Evolutionary conservation across 2,113 vertebrate species (phyloP), one percentile per base, ranked within the genome.

Genomic region (Lepisosteus osseus): DNA sequence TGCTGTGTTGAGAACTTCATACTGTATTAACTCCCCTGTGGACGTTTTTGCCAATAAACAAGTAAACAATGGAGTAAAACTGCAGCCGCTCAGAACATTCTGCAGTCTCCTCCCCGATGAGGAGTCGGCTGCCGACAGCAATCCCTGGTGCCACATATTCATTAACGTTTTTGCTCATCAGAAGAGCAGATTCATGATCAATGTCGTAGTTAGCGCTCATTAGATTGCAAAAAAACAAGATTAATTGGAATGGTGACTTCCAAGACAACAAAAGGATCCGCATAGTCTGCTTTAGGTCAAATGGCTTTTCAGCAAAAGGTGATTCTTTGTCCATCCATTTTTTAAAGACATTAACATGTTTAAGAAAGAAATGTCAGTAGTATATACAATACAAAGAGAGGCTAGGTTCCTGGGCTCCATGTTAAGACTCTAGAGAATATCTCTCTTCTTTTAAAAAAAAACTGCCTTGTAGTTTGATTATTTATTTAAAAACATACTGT

Each of bases 171-270:
- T 59, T 59, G 56, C 12, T 3, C 7, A 12, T 62, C 17, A 54
- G 59, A 54, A 71, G 54, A 63, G 42, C 47, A 63, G 67, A 67
- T 67, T 56, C 41, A 15, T 41, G 40, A 71, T 69, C 42, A 14
- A 42, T 29, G 41, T 7, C 14, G 47, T 9, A 55, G 65, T 51
- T 73, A 63, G 61, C 56, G 71, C 70, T 74, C 47, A 56, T 68
- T 75, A 68, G n/a, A 13, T 54, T 40, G 61, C 44, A 68, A 9
- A 51, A 72, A 68, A 45, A 66, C 66, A 65, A 67, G 2, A 17
- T 11, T 62, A 64, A 72, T 14, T 56, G 41, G 63, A 40, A 47
- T 12, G 11, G 62, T 67, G 68, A 40, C 70, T 51, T 40, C 29
- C 29, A 29, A 29, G 29, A 29, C 29, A 29, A 1, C 29, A 29